Evolutionary conservation across 2,797 vertebrate genomes (phyloP), one percentile per base, ranked within the genome.

Genomic region (Malurus splendens): DNA sequence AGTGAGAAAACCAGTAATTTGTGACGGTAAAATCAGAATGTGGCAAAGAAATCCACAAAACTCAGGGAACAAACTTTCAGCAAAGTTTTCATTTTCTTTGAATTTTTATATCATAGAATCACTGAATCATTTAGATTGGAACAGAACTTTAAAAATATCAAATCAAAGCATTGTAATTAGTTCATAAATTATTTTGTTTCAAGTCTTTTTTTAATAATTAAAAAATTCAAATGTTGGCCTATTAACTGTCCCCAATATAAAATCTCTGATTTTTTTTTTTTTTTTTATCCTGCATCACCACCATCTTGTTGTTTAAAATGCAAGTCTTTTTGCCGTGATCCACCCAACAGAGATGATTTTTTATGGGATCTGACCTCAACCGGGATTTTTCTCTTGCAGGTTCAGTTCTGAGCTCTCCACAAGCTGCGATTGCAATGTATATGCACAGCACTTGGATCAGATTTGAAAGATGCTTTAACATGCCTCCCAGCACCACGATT

Each of bases 391-490:
- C 11, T 90, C 51, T 74, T 64, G 38, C 88, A 84, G 88, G 75
- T 90, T 95, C 75, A 59, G 42, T 61, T 80, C 78, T 82, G 91
- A 90, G 48, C 67, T 57, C 74, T 86, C 92, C 92, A 95, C 90
- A 94, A 95, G 95, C 90, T 77, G 60, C 4, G 18, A 38, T 6
- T 86, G 90, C 93, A 89, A 83, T 56, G 65, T 85, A 87, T 66
- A 66, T 16, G 32, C 67, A 8, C 25, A 41, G 45, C 59, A 47
- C 76, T 93, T 95, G 85, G 83, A 94, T 93, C 89, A 84, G 80
- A 95, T 95, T 73, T 95, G 95, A 95, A 95, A 93, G 94, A 90
- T 93, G 89, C 90, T 93, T 94, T 94, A 93, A 95, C 87, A 87
- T 95, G 94, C 93, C 95, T 94, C 90, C 92, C 80, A 95, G 94